phyloP scores from a whole-genome alignment of 2,797 vertebrate genomes.

The Muscicapa comitata region DNA sequence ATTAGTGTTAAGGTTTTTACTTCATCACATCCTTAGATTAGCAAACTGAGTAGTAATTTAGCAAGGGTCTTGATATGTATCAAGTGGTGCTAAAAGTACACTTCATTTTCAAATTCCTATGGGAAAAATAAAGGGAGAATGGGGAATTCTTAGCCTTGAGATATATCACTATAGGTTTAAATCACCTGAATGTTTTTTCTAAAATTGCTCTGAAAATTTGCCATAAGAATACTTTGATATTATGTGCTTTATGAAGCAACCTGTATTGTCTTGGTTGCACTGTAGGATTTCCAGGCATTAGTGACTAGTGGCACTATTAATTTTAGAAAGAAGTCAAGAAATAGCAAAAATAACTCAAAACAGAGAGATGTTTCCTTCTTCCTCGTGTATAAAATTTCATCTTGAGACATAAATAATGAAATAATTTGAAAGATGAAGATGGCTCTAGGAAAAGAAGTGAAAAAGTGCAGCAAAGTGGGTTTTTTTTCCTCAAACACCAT shows the following conservation, averaged over 20 bases:
- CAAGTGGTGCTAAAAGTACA: background rate
- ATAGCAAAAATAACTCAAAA: background rate
- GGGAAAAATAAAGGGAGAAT: fast-evolving
- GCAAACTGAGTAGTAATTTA: background rate
- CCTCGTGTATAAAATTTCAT: background rate
- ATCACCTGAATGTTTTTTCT: background rate
- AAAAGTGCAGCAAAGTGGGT: background rate
- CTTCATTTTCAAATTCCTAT: background rate
- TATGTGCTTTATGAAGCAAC: background rate
- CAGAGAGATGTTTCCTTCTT: background rate
- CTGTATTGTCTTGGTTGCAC: background rate
- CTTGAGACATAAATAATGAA: background rate
- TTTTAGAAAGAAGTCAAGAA: background rate
- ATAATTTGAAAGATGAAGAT: background rate
- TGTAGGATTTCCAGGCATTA: background rate
- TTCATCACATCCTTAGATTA: background rate
- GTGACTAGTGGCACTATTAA: background rate
- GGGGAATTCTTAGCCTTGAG: background rate
- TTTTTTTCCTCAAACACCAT: background rate
- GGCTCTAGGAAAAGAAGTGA: background rate
- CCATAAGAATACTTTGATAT: background rate
- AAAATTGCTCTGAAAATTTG: background rate
- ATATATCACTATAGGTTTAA: background rate
- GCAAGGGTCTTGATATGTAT: background rate
- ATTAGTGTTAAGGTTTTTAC: background rate